Conservation (phyloP, 1,140 invertebrate species). For the Scaptomyza pallida region DNA sequence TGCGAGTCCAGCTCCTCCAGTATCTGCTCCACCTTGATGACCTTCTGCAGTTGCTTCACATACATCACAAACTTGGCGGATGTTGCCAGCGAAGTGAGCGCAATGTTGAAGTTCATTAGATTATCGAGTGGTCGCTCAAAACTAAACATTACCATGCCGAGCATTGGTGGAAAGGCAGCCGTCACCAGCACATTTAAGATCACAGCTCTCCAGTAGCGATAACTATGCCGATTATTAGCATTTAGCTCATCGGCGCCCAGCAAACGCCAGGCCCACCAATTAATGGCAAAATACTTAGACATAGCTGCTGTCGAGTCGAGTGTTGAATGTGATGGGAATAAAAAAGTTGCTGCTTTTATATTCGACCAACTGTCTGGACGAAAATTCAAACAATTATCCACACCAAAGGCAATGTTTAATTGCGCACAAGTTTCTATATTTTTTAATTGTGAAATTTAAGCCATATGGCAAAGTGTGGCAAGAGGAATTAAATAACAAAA, state of each 20-base stretch:
- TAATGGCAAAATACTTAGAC: conserved; percentile 34
- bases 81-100: conserved; percentile 42
- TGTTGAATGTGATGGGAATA: background rate
- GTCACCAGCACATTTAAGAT: conserved; percentile 36
- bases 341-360: conserved; percentile 23
- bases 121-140: conserved; percentile 50
- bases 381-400: conserved; percentile 41
- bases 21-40: conserved; percentile 31
- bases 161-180: conserved; percentile 20
- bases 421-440: background rate
- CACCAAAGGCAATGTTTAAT: conserved; percentile 29
- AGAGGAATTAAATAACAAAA: background rate
- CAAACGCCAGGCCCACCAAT: conserved; percentile 23
- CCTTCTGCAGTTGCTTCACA: conserved; percentile 18
- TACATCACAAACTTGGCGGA: conserved; percentile 51
- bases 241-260: conserved; percentile 45
- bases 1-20: conserved; percentile 47
- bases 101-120: conserved; percentile 52
- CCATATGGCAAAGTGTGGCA: conserved; percentile 2
- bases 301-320: background rate
- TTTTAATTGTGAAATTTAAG: conserved; percentile 21
- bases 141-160: conserved; percentile 26
- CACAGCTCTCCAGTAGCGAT: conserved; percentile 17
- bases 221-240: conserved; percentile 6
- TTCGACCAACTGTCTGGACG: background rate